Evolutionary conservation across 2,888 invertebrate species (phyloP).

Genomic region (Philaethria dido): DNA sequence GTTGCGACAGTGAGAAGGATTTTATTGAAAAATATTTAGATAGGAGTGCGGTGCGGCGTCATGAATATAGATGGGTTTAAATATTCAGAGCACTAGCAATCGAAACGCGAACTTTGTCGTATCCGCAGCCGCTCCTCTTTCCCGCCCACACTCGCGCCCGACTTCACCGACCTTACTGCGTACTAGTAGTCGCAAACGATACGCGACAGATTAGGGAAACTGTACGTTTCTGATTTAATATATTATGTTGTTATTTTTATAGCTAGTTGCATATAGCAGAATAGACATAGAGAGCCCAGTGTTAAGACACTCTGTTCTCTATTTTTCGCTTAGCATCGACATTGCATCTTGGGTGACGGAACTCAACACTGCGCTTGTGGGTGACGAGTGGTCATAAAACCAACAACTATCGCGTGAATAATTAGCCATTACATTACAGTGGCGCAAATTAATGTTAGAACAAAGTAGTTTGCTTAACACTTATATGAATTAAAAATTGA

Average conservation of each 20-base stretch:
- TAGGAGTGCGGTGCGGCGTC: constrained; percentile 20
- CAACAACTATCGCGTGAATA: too few species aligned
- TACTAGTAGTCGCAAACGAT: not conserved
- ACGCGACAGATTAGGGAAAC: not conserved
- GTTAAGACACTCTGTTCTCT: not conserved
- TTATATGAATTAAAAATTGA: too few species aligned
- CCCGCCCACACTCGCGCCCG: not conserved
- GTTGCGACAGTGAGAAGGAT: constrained; percentile 24
- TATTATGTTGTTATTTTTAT: too few species aligned
- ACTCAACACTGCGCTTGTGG: too few species aligned
- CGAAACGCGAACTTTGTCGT: constrained; percentile 24
- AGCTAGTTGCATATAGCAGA: too few species aligned
- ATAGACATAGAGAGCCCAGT: too few species aligned
- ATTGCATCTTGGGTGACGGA: too few species aligned
- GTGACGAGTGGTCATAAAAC: too few species aligned
- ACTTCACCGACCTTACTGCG: not conserved
- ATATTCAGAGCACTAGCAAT: constrained; percentile 24
- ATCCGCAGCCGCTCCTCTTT: not conserved
- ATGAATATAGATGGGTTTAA: constrained; percentile 24
- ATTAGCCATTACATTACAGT: too few species aligned
- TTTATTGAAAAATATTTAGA: constrained; percentile 27
- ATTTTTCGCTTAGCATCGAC: too few species aligned
- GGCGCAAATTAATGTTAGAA: too few species aligned
- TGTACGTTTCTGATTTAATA: not conserved
- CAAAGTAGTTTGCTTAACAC: too few species aligned